A percentile compares a stretch with the other conserved stretches of the same genome.
These are phyloP conservation scores for Cassiopea andromeda DNA, from an alignment of 30 jellyfish, hydroid and myxozoan genomes.

Conservation along the genomic window DNA sequence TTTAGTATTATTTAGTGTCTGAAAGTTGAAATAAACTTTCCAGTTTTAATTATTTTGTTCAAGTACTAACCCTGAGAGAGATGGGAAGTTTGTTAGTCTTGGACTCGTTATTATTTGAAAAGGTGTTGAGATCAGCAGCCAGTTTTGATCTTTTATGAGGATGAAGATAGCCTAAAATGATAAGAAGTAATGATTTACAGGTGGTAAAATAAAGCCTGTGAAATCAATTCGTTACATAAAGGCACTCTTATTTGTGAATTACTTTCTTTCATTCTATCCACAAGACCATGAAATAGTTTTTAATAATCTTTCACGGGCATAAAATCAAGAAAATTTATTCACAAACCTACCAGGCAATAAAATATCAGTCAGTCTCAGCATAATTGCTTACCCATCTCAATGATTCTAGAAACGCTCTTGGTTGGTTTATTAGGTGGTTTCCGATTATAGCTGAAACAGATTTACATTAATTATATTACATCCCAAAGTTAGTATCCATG, in stretches of 20 bases:
- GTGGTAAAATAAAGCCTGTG: not conserved
- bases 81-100: slow-evolving; percentile 19
- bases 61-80: slow-evolving; percentile 38
- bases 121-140: slow-evolving; percentile 19
- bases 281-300: no score
- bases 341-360: not conserved
- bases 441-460: slow-evolving; percentile 25
- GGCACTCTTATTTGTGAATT: no score
- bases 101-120: slow-evolving; percentile 25
- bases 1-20: no score
- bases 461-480: not conserved
- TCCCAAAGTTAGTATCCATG: not conserved
- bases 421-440: slow-evolving; percentile 11
- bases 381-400: slow-evolving; percentile 38
- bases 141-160: not conserved
- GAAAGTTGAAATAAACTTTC: no score
- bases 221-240: no score
- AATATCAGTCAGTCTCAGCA: not conserved
- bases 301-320: no score
- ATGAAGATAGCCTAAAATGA: slow-evolving; percentile 23
- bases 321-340: no score
- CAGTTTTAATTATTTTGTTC: not conserved
- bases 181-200: not conserved
- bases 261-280: no score
- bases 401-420: slow-evolving; percentile 11